A percentile compares a stretch with the other conserved stretches of the same genome.
Conservation (phyloP, 2,113 vertebrate genomes). For the Ellobius talpinus region DNA sequence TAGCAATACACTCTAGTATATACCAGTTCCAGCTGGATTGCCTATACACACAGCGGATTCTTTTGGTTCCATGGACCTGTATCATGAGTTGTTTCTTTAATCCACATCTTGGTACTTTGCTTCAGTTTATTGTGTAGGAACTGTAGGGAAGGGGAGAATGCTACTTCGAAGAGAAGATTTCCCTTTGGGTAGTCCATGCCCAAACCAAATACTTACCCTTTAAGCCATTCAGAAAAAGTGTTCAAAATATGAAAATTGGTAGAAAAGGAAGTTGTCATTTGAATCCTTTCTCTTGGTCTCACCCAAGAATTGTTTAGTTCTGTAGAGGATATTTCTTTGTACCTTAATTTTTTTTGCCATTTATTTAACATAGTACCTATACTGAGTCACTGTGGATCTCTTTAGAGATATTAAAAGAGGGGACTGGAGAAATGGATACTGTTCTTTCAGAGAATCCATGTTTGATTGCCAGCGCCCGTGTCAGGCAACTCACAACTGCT, state of each 20-base stretch:
- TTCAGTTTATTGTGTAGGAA: not conserved
- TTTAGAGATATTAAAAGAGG: not conserved
- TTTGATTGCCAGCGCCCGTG: not conserved
- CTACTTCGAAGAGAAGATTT: not conserved
- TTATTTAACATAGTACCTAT: not conserved
- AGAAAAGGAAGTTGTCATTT: not conserved
- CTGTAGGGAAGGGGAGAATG: not conserved
- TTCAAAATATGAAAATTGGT: not conserved
- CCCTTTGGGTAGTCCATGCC: not conserved
- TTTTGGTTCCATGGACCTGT: not conserved
- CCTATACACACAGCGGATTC: not conserved
- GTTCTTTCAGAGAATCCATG: not conserved
- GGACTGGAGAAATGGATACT: not conserved
- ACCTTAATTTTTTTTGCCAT: not conserved
- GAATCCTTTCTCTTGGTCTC: not conserved
- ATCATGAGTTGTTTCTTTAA: not conserved
- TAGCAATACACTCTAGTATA: not conserved
- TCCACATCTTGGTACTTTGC: not conserved
- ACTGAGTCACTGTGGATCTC: not conserved
- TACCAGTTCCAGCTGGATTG: not conserved
- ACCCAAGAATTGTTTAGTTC: not conserved
- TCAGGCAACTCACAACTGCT: not conserved
- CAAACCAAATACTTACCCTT: not conserved
- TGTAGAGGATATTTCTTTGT: not conserved
- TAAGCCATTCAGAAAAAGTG: not conserved